These are phyloP conservation scores for Sesamia nonagrioides DNA, from an alignment of 1,140 invertebrate species.

Conservation along the genomic window DNA sequence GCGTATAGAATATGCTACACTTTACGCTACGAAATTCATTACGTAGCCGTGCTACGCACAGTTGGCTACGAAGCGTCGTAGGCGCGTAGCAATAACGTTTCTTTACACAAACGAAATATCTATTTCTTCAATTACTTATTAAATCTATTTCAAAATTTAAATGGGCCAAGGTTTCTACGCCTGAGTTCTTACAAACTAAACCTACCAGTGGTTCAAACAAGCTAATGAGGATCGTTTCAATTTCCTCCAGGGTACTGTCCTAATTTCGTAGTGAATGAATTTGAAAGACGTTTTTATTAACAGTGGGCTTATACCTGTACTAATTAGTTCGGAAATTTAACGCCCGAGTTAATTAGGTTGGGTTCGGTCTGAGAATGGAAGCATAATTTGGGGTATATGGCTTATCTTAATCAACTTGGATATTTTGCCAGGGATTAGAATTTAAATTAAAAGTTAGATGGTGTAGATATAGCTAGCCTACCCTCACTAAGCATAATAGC, in stretches of 20 bases:
- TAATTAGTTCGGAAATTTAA: slow-evolving; percentile 42
- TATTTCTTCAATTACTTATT: not conserved
- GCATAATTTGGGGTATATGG: slow-evolving; percentile 34
- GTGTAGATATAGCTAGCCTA: no score
- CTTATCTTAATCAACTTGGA: slow-evolving; percentile 33
- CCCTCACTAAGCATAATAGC: no score
- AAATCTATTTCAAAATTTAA: not conserved
- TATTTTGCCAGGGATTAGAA: slow-evolving; percentile 21
- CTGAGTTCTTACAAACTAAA: slow-evolving; percentile 10
- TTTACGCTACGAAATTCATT: slow-evolving; percentile 10
- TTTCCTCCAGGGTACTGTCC: not conserved
- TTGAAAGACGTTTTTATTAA: slow-evolving; percentile 37
- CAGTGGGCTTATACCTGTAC: slow-evolving; percentile 30
- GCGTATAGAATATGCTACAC: not conserved
- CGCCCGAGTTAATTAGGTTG: slow-evolving; percentile 33
- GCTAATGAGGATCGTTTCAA: slow-evolving; percentile 21
- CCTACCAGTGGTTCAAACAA: not conserved
- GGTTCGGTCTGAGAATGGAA: slow-evolving; percentile 36
- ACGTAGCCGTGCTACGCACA: slow-evolving; percentile 39
- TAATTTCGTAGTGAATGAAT: slow-evolving; percentile 39
- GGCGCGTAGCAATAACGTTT: slow-evolving; percentile 31
- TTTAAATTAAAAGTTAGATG: slow-evolving; percentile 26
- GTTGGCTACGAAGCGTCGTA: slow-evolving; percentile 38
- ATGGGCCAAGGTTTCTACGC: not conserved
- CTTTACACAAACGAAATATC: slow-evolving; percentile 13